Conservation (phyloP, 1,140 invertebrate species). For the Atta cephalotes region DNA sequence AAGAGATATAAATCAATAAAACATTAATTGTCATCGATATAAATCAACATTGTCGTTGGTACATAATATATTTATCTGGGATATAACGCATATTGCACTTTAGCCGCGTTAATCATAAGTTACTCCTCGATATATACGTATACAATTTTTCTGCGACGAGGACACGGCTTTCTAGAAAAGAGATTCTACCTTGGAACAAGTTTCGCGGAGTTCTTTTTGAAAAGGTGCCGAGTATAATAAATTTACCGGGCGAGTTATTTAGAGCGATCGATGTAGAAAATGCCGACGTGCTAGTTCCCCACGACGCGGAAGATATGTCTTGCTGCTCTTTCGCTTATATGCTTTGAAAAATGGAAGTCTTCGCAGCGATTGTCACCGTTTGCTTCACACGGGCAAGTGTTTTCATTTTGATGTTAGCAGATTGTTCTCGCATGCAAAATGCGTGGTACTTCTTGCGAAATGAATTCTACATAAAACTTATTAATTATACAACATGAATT, state of each 20-base stretch:
- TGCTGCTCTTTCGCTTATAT: slow-evolving; percentile 39
- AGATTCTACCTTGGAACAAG: slow-evolving; percentile 37
- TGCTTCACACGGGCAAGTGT: background rate
- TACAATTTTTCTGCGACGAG: slow-evolving; percentile 20
- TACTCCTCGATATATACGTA: slow-evolving; percentile 21
- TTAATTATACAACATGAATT: background rate
- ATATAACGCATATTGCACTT: slow-evolving; percentile 5
- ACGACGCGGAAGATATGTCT: slow-evolving; percentile 32
- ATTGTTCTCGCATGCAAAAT: background rate
- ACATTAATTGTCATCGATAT: too few relatives aligned
- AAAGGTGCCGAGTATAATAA: slow-evolving; percentile 65
- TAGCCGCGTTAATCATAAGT: slow-evolving; percentile 14
- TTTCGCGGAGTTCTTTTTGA: slow-evolving; percentile 44
- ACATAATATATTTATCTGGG: background rate
- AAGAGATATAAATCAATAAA: slow-evolving; percentile 8
- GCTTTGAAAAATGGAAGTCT: slow-evolving; percentile 55
- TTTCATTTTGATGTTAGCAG: slow-evolving; percentile 42
- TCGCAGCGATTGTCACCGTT: slow-evolving; percentile 53
- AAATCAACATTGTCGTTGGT: slow-evolving; percentile 19
- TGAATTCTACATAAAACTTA: background rate
- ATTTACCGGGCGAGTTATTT: slow-evolving; percentile 68
- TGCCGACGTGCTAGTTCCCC: slow-evolving; percentile 59
- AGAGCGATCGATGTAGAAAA: slow-evolving; percentile 69
- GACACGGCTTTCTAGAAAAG: slow-evolving; percentile 20
- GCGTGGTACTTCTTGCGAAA: background rate